A percentile compares a stretch with the other conserved stretches of the same genome.
Conservation (phyloP, 2,888 invertebrate genomes). For the Cataglyphis livida region DNA sequence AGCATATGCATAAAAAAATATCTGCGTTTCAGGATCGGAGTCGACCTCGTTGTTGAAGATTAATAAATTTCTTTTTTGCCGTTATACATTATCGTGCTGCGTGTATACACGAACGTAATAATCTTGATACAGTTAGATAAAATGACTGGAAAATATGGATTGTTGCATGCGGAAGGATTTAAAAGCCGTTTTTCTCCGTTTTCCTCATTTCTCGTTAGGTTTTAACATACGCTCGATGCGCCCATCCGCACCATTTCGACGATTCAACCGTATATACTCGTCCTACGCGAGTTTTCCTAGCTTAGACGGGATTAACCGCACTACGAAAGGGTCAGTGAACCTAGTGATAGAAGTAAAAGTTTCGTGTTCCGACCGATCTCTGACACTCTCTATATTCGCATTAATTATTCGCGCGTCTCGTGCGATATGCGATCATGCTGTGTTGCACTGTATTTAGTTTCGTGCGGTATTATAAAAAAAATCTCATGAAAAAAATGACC, state of each 20-base stretch:
- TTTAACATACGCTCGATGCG: constrained; percentile 22
- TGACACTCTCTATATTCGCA: constrained; percentile 2
- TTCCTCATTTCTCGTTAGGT: neutral
- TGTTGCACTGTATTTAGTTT: neutral
- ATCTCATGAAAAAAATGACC: constrained; percentile 25
- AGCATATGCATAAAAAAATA: neutral
- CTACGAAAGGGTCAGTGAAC: constrained; percentile 40
- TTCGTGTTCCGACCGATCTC: constrained; percentile 16
- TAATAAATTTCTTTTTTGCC: neutral
- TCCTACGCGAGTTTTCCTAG: constrained; percentile 42
- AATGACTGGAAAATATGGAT: constrained; percentile 14
- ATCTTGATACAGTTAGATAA: constrained; percentile 36
- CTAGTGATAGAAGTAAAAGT: constrained; percentile 41
- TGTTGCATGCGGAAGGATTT: constrained; percentile 20
- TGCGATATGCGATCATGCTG: neutral
- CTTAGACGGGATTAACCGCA: constrained; percentile 29
- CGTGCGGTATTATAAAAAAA: neutral
- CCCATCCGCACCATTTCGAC: constrained; percentile 26
- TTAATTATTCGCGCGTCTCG: constrained; percentile 39
- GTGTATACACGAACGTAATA: neutral
- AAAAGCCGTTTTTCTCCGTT: constrained; percentile 13
- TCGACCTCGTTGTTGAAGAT: constrained; percentile 8
- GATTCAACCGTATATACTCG: constrained; percentile 27
- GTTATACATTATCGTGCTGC: constrained; percentile 31
- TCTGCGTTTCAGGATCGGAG: neutral